Conservation (phyloP, 2,888 invertebrate genomes). For the Ophion ventricosus region DNA sequence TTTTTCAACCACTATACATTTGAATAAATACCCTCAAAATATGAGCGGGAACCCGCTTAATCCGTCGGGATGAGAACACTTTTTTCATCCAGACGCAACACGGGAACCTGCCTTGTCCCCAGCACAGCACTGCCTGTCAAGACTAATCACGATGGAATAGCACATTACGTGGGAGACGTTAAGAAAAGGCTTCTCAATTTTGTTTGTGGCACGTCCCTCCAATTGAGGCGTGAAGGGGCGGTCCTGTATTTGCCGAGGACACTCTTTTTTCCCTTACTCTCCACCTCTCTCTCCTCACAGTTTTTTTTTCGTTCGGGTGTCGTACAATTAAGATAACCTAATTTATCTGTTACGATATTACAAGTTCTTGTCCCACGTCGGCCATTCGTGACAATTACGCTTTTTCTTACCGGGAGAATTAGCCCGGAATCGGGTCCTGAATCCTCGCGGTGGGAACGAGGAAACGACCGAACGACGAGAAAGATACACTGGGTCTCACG, state of each 20-base stretch:
- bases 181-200: conserved; percentile 51
- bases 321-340: conserved; percentile 69
- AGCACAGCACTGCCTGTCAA: background rate
- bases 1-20: background rate
- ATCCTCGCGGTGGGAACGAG: conserved; percentile 32
- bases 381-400: conserved; percentile 64
- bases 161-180: conserved; percentile 37
- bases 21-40: background rate
- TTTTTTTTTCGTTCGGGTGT: conserved; percentile 37
- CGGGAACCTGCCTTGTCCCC: background rate
- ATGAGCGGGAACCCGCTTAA: background rate
- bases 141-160: conserved; percentile 3
- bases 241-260: conserved; percentile 12
- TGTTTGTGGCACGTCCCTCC: conserved; percentile 25
- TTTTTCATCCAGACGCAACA: background rate
- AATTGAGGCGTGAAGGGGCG: background rate
- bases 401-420: conserved; percentile 65
- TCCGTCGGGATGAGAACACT: background rate
- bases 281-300: background rate
- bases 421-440: conserved; percentile 52
- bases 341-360: conserved; percentile 70
- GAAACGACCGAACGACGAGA: background rate
- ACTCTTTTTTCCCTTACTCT: background rate
- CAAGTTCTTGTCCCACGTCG: conserved; percentile 65
- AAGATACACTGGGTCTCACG: background rate